Base-by-base conservation (phyloP, 2,888 invertebrate genomes). In the Eubasilissa splendida region DNA sequence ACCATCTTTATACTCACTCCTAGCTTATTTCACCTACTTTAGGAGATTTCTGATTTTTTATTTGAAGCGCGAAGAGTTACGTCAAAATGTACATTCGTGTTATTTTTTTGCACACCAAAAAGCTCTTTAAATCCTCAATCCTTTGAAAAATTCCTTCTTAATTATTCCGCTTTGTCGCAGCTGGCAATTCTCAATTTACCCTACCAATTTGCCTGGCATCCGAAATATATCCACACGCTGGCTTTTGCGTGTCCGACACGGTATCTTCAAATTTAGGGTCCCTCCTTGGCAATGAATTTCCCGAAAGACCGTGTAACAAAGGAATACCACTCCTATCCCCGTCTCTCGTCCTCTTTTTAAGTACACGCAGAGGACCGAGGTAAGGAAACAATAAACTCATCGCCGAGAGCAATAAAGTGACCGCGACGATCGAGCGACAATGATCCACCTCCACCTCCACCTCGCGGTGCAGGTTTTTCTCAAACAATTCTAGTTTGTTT, bases 371-470 rank as follows among this genome's bases (percentile, higher is more conserved):
- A 31, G 22, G 52, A 52, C 53, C 12, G 65, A 31, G 42, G 56
- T 68, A 59, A 70, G 65, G 42, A 73, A 73, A 80, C 82, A 82
- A 82, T 82, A 82, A 79, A 82, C 77, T 82, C 59, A 65, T 63
- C 53, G 73, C 31, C 70, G 65, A 52, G 54, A 59, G 79, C 82
- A 66, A 79, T 82, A 82, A 80, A 82, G 79, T 76, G 75, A n/a
- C 63, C 75, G 68, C 22, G 63, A 58, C 73, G 60, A 58, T 65
- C 77, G 54, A 77, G 78, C 78, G 78, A 76, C 81, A 78, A 79
- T 81, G 78, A 79, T 78, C 76, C 78, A 60, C n/a, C n/a, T n/a
- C n/a, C n/a, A n/a, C n/a, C n/a, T n/a, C n/a, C n/a, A n/a, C 75
- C 60, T 68, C 50, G n/a, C 58, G 74, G 14, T 2, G 8, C 33